Evolutionary conservation across 2,113 vertebrate species (phyloP).

Genomic region (Asarcornis scutulata): DNA sequence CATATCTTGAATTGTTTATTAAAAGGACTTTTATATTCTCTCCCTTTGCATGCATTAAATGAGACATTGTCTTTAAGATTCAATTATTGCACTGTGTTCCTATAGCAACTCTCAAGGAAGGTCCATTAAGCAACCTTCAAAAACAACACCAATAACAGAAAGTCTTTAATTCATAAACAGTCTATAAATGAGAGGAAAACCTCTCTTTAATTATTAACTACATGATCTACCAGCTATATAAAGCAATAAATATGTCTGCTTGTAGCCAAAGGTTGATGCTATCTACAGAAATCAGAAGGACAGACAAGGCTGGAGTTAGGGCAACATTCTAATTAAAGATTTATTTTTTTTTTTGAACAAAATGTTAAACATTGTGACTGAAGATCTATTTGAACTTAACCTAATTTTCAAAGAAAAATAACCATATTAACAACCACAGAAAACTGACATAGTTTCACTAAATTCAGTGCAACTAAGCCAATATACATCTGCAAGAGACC

Average conservation of each 20-base stretch:
- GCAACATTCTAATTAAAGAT: not conserved
- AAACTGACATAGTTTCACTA: conserved; percentile 1
- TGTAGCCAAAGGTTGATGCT: not conserved
- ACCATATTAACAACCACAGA: not conserved
- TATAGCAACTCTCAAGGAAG: conserved; percentile 18
- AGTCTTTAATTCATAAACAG: not conserved
- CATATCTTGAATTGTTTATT: not conserved
- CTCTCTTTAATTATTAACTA: not conserved
- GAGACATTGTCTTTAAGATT: conserved; percentile 1
- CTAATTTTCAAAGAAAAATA: conserved; percentile 8
- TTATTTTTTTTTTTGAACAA: not conserved
- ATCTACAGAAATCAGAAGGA: not conserved
- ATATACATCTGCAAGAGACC: not conserved
- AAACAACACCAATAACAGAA: not conserved
- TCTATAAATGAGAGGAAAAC: not conserved
- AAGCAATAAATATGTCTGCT: not conserved
- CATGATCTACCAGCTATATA: not conserved
- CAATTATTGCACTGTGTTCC: conserved; percentile 12
- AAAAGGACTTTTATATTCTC: not conserved
- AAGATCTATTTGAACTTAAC: conserved; percentile 7
- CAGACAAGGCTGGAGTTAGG: not conserved
- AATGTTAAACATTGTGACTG: not conserved
- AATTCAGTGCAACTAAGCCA: conserved; percentile 16
- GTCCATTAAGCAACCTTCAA: not conserved
- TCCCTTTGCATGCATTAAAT: not conserved